Evolutionary conservation across 2,888 invertebrate genomes (phyloP).

Genomic region (Drosophila kokeensis): DNA sequence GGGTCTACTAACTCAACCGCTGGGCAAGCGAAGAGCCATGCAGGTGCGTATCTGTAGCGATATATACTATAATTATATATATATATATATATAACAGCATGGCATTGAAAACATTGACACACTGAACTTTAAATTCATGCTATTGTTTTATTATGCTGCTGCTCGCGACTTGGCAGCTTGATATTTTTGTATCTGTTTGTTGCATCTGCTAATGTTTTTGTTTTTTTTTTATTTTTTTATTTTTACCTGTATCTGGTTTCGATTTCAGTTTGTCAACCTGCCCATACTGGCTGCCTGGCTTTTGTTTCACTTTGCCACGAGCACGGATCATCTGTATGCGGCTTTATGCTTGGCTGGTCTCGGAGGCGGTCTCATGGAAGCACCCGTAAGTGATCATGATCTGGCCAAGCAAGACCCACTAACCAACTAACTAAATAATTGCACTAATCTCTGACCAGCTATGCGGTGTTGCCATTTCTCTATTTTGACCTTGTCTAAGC

Average conservation of each 20-base stretch:
- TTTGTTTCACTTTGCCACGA: constrained; percentile 88
- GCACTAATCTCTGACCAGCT: constrained; percentile 8
- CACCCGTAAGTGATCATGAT: constrained; percentile 88
- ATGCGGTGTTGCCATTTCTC: constrained; percentile 15
- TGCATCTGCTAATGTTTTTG: constrained; percentile 1
- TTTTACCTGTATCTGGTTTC: constrained; percentile 7
- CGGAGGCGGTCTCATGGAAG: constrained; percentile 92
- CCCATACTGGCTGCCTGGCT: constrained; percentile 92
- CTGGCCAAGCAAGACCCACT: constrained; percentile 7
- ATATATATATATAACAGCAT: not conserved
- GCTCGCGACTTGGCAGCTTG: constrained; percentile 14
- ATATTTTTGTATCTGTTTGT: constrained; percentile 4
- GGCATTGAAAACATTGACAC: constrained; percentile 49
- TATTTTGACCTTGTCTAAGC: constrained; percentile 34
- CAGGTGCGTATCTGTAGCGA: constrained; percentile 84
- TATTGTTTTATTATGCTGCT: constrained; percentile 55
- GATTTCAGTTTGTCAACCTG: constrained; percentile 87
- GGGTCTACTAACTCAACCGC: constrained; percentile 89
- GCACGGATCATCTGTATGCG: constrained; percentile 88
- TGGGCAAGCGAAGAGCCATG: constrained; percentile 91
- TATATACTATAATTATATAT: not conserved
- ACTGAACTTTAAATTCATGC: constrained; percentile 52
- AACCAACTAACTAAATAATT: constrained; percentile 33
- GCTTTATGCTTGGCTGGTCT: constrained; percentile 90
- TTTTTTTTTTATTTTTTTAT: constrained; percentile 2